A percentile compares a stretch with the other conserved stretches of the same genome.
Evolutionary conservation across 1,140 invertebrate species (phyloP).

Genomic region (Hycleus cichorii): DNA sequence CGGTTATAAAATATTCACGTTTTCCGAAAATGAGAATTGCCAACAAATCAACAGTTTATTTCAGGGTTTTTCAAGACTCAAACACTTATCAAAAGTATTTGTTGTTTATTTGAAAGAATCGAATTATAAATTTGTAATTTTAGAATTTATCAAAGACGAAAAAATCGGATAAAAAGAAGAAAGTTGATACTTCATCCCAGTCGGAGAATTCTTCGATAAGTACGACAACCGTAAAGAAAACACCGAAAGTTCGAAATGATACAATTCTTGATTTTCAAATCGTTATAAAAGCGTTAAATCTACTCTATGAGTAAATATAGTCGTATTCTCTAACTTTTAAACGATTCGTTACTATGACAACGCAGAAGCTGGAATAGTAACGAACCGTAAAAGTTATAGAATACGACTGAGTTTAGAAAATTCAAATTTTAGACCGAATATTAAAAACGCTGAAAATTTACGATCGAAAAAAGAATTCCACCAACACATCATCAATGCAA

Average conservation of each 20-base stretch:
- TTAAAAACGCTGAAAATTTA: slow-evolving; percentile 37
- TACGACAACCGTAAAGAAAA: slow-evolving; percentile 32
- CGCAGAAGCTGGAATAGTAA: too few species aligned
- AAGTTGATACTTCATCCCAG: slow-evolving; percentile 35
- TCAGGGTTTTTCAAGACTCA: slow-evolving; percentile 41
- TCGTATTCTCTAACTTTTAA: too few species aligned
- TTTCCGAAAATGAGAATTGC: slow-evolving; percentile 28
- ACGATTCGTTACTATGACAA: too few species aligned
- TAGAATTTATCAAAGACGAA: slow-evolving; percentile 39
- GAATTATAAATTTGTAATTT: slow-evolving; percentile 11
- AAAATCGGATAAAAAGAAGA: slow-evolving; percentile 40
- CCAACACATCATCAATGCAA: slow-evolving; percentile 31
- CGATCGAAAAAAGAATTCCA: slow-evolving; percentile 43
- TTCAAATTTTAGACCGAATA: slow-evolving; percentile 36
- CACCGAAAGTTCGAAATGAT: slow-evolving; percentile 24
- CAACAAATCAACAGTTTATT: slow-evolving; percentile 41
- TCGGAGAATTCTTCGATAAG: slow-evolving; percentile 25
- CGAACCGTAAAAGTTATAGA: neutral
- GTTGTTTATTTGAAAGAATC: neutral
- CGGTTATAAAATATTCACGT: slow-evolving; percentile 41
- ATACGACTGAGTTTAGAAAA: neutral
- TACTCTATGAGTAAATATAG: slow-evolving; percentile 41
- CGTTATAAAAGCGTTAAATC: slow-evolving; percentile 39
- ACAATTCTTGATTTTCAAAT: slow-evolving; percentile 43
- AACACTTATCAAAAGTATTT: slow-evolving; percentile 43